These are phyloP conservation scores for Prenolepis imparis DNA, from an alignment of 2,888 invertebrate species.

Conservation along the genomic window DNA sequence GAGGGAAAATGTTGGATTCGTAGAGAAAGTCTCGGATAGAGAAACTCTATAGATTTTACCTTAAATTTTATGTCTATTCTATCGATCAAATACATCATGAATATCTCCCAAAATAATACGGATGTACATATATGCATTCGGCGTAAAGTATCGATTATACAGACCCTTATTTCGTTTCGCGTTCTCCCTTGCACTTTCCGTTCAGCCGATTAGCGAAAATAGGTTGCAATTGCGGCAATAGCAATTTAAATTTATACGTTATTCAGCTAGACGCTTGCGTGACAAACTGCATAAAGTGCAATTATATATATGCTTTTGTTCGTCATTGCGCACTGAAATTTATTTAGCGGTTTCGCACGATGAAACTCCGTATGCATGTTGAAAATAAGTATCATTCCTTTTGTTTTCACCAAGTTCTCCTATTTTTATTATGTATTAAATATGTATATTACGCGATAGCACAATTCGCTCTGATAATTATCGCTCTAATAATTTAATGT, in stretches of 20 bases:
- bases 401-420: slow-evolving; percentile 62
- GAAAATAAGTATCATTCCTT: slow-evolving; percentile 58
- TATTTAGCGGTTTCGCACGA: slow-evolving; percentile 67
- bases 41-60: neutral
- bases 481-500: neutral
- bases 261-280: slow-evolving; percentile 43
- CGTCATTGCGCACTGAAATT: slow-evolving; percentile 63
- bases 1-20: slow-evolving; percentile 1
- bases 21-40: neutral
- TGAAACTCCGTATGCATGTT: slow-evolving; percentile 62
- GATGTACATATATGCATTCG: neutral
- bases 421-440: slow-evolving; percentile 55
- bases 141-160: neutral
- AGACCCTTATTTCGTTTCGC: slow-evolving; percentile 6
- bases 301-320: slow-evolving; percentile 20
- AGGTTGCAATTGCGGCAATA: slow-evolving; percentile 51
- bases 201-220: slow-evolving; percentile 37
- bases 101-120: neutral
- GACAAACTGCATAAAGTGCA: slow-evolving; percentile 48
- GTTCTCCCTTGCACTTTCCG: slow-evolving; percentile 7
- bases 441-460: slow-evolving; percentile 59
- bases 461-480: slow-evolving; percentile 51
- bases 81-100: neutral
- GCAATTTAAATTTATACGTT: slow-evolving; percentile 55
- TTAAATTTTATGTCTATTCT: neutral